phyloP scores from a whole-genome alignment of 2,797 vertebrate species.

The Chaetophractus vellerosus region DNA sequence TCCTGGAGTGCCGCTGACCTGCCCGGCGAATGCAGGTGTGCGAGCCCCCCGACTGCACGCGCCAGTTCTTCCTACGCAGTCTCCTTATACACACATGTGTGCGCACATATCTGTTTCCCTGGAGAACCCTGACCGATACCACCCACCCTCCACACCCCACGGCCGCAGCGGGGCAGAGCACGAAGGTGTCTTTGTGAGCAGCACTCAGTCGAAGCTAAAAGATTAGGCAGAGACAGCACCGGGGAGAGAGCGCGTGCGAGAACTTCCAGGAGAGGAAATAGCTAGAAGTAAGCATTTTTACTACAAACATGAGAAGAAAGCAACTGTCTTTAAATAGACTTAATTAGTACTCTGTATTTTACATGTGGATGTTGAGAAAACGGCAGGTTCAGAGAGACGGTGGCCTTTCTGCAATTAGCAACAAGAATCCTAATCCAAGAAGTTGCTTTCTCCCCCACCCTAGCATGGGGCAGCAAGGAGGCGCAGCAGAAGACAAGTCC shows the following conservation, averaged over 20 bases:
- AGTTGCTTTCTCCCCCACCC: neutral
- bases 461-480: neutral
- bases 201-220: neutral
- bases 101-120: too few species aligned
- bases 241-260: too few species aligned
- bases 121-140: too few species aligned
- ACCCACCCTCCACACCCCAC: too few species aligned
- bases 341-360: neutral
- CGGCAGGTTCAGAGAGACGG: neutral
- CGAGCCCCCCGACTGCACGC: too few species aligned
- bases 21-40: too few species aligned
- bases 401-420: neutral
- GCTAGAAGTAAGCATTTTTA: neutral
- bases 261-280: neutral
- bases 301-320: slow-evolving; percentile 38
- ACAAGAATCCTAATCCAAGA: neutral
- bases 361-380: neutral
- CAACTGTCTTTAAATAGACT: neutral
- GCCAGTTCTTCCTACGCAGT: too few species aligned
- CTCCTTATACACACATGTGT: too few species aligned
- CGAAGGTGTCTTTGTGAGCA: neutral
- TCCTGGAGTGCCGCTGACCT: too few species aligned
- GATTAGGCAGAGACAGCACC: accelerated
- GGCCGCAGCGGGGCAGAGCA: neutral
- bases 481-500: neutral